Conservation (phyloP, 2,888 invertebrate species). For the Lottia gigantea region DNA sequence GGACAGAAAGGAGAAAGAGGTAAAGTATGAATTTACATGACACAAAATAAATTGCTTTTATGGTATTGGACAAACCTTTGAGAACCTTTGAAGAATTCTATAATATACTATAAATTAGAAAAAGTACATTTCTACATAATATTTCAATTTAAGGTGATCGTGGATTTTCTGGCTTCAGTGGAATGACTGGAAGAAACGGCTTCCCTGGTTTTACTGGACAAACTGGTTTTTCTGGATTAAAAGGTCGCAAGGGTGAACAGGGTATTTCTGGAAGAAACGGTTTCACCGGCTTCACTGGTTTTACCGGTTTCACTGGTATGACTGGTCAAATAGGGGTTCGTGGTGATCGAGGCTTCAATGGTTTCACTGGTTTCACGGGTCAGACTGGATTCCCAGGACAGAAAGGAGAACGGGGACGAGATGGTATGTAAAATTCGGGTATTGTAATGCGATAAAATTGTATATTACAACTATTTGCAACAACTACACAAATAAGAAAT, state of each 20-base stretch:
- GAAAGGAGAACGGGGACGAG: background rate
- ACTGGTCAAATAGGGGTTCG: background rate
- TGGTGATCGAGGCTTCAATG: background rate
- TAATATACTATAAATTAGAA: no score
- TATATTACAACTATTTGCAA: no score
- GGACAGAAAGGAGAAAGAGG: background rate
- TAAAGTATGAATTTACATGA: background rate
- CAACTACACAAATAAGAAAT: no score
- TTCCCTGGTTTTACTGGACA: background rate
- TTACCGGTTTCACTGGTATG: constrained; percentile 12
- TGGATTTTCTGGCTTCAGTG: background rate
- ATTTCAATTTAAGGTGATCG: background rate
- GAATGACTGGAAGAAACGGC: background rate
- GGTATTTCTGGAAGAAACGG: constrained; percentile 11
- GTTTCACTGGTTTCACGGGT: background rate
- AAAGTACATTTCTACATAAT: no score
- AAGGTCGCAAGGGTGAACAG: background rate
- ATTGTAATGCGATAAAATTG: no score
- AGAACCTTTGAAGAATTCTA: no score
- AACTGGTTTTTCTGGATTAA: background rate
- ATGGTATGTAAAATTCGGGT: background rate
- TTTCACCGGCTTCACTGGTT: constrained; percentile 6
- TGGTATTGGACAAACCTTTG: no score
- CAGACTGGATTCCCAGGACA: background rate
- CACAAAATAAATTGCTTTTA: no score